A percentile compares a stretch with the other conserved stretches of the same genome.
phyloP scores from a whole-genome alignment of 35 echinoderm and acorn worm genomes.

The Ptychodera flava region DNA sequence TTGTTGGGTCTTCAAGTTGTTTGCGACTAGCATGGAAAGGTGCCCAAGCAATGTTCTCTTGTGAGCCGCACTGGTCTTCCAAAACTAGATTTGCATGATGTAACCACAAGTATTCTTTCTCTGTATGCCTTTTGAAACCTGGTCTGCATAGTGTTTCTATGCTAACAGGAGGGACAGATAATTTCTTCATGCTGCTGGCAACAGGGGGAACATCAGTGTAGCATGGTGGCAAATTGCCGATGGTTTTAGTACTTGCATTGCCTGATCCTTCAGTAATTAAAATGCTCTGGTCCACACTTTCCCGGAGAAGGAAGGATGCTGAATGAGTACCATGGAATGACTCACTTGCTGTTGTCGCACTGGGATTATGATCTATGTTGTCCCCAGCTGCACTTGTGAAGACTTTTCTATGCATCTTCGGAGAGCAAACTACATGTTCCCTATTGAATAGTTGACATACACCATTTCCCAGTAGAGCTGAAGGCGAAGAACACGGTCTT shows the following conservation, averaged over 20 bases:
- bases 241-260: constrained; percentile 15
- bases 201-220: constrained; percentile 47
- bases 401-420: constrained; percentile 26
- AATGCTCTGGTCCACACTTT: constrained; percentile 40
- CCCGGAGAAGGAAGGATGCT: constrained; percentile 19
- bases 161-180: neutral
- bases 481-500: constrained; percentile 48
- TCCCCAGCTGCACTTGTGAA: constrained; percentile 68
- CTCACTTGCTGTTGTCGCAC: constrained; percentile 26
- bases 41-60: constrained; percentile 21
- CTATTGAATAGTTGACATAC: constrained; percentile 50
- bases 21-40: constrained; percentile 27
- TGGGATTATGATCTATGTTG: constrained; percentile 72
- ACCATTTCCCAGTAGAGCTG: constrained; percentile 42
- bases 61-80: neutral
- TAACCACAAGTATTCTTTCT: constrained; percentile 14
- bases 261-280: constrained; percentile 8
- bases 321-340: constrained; percentile 65
- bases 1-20: neutral
- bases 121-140: neutral
- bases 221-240: constrained; percentile 26
- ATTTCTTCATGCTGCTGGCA: neutral
- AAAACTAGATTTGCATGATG: constrained; percentile 10
- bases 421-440: constrained; percentile 62
- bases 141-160: neutral